Conservation (phyloP, 2,797 vertebrate genomes). For the Pseudomugil gertrudae region DNA sequence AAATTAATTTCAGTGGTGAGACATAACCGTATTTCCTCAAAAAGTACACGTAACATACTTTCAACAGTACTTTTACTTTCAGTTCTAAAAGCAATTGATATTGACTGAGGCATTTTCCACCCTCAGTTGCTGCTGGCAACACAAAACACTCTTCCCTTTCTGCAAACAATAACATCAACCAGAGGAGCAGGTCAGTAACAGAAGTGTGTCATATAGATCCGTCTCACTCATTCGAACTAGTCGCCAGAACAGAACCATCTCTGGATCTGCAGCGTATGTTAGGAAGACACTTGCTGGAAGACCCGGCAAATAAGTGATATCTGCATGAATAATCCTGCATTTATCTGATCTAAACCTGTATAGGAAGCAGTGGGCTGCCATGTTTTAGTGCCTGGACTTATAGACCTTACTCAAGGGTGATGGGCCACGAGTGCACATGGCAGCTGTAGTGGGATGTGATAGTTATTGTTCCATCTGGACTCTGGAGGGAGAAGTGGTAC, state of each 20-base stretch:
- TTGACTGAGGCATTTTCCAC: conserved; percentile 3
- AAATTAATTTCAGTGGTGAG: background rate
- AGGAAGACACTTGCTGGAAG: conserved; percentile 23
- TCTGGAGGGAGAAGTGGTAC: too few relatives aligned
- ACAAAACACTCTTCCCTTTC: conserved; percentile 18
- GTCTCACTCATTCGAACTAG: conserved; percentile 14
- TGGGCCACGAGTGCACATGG: background rate
- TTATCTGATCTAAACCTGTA: too few relatives aligned
- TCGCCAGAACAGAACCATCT: conserved; percentile 53
- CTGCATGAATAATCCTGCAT: too few relatives aligned
- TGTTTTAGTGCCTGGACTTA: too few relatives aligned
- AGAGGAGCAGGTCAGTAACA: conserved; percentile 39
- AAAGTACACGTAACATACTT: background rate
- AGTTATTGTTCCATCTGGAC: conserved; percentile 2
- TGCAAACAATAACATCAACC: conserved; percentile 46
- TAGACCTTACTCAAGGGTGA: too few relatives aligned
- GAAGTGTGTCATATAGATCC: conserved; percentile 9
- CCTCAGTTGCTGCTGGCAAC: conserved; percentile 10
- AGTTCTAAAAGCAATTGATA: background rate
- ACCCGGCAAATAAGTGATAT: background rate
- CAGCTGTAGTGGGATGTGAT: conserved; percentile 14
- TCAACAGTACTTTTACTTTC: conserved; percentile 3
- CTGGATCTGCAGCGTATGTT: conserved; percentile 48
- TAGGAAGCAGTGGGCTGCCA: too few relatives aligned
- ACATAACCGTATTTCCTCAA: background rate